Percentiles rank a stretch among this genome's conserved stretches.
phyloP scores from a whole-genome alignment of 2,113 vertebrate species.

The Seriola quinqueradiata region DNA sequence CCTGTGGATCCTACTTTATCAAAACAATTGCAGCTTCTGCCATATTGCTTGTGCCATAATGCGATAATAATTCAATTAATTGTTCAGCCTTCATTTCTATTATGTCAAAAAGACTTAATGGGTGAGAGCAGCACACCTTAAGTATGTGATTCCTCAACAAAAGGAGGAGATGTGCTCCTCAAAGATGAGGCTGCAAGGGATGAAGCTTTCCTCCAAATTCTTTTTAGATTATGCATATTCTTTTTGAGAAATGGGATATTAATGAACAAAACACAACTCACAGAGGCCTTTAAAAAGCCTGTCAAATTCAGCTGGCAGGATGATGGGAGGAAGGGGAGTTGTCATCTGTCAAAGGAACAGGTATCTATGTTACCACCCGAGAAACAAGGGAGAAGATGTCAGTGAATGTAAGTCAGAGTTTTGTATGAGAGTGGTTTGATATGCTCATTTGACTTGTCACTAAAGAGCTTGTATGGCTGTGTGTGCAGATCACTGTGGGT shows the following conservation, averaged over 20 bases:
- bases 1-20: background rate
- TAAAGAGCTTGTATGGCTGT: background rate
- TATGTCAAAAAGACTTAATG: background rate
- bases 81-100: too few relatives aligned
- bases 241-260: constrained; percentile 51
- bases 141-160: background rate
- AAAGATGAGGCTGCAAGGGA: constrained; percentile 13
- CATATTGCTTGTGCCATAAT: too few relatives aligned
- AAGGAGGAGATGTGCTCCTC: background rate
- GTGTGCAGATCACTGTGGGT: background rate
- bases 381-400: constrained; percentile 41
- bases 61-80: too few relatives aligned
- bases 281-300: constrained; percentile 36
- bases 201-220: background rate
- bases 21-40: too few relatives aligned
- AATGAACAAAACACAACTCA: constrained; percentile 55
- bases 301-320: constrained; percentile 42
- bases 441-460: constrained; percentile 37
- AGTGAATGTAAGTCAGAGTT: constrained; percentile 32
- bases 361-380: constrained; percentile 9
- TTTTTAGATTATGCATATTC: constrained; percentile 26
- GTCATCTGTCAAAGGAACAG: constrained; percentile 52
- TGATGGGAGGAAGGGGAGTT: constrained; percentile 40
- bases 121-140: background rate
- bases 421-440: constrained; percentile 31